Evolutionary conservation across 2,113 vertebrate genomes (phyloP), one percentile per base, ranked within the genome.

Genomic region (Orthonyx spaldingii): DNA sequence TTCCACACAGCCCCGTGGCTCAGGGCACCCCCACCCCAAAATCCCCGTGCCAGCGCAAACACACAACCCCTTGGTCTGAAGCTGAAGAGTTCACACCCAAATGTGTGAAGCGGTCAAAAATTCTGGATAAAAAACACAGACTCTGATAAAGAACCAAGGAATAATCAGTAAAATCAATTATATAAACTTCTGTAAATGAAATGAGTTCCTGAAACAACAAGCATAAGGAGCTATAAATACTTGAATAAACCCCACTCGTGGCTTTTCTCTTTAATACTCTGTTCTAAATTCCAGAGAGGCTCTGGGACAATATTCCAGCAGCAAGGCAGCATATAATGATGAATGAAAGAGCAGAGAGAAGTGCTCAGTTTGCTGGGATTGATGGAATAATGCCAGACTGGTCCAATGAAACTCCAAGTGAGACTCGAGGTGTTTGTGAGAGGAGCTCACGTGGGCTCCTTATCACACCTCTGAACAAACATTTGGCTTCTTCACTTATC

Each of bases 1-100:
- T 72, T 56, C 27, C 42, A 92, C 57, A 3, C 2, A 59, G 44
- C 32, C 21, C 76, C 5, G 57, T 8, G 52, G 9, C 49, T 37
- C 50, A 3, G 59, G 59, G 8, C 19, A 23, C 11, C 11, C 68
- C 47, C 14, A 47, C 30, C 71, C 78, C 59, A 16, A 83, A 59
- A 55, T 22, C 87, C 77, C 24, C 0, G 0, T 44, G 44, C 41
- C 30, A 19, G 24, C 0, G 5, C n/a, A 44, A 87, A 63, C 56
- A 63, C 68, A 57, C 46, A 87, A 10, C n/a, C 14, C 72, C 0
- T 3, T 6, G 42, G 50, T 16, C 47, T 66, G 61, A 70, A 57
- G 28, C 26, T 22, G 42, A 66, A 47, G 7, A 35, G 42, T 32
- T 87, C 78, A 66, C 44, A 82, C n/a, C 5, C 13, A 27, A 8